Percentiles rank a stretch among this genome's conserved stretches.
These are phyloP conservation scores for Drosophila pseudoananassae DNA, from an alignment of 1,140 invertebrate genomes.

Conservation along the genomic window DNA sequence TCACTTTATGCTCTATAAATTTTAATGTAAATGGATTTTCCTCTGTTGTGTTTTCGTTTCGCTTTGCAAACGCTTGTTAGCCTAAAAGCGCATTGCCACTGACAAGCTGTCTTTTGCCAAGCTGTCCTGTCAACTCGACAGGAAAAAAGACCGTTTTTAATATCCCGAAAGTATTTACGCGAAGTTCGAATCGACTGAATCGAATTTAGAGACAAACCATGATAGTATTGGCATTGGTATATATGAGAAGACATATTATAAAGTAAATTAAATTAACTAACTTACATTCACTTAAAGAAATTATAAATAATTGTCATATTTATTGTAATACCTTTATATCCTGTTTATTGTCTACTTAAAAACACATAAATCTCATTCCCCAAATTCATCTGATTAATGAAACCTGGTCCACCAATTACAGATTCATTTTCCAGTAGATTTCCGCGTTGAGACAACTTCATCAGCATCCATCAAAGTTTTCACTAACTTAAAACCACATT, in stretches of 20 bases:
- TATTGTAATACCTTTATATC: too few species aligned
- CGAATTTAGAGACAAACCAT: constrained; percentile 5
- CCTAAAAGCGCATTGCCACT: constrained; percentile 79
- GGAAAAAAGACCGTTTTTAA: constrained; percentile 21
- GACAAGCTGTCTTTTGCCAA: constrained; percentile 76
- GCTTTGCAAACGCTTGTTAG: constrained; percentile 71
- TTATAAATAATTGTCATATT: too few species aligned
- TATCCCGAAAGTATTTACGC: constrained; percentile 16
- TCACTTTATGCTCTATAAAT: constrained; percentile 81
- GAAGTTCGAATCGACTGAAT: constrained; percentile 8
- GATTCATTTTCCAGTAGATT: constrained; percentile 26
- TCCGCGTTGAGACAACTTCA: constrained; percentile 30
- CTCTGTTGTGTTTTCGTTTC: constrained; percentile 47
- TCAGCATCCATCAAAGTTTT: constrained; percentile 55
- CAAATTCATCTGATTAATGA: constrained; percentile 14
- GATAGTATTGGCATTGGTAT: too few species aligned
- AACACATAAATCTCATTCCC: background rate
- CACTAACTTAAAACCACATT: constrained; percentile 80
- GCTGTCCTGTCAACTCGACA: constrained; percentile 35
- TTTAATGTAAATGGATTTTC: constrained; percentile 78
- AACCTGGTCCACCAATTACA: constrained; percentile 12
- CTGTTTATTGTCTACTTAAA: too few species aligned
- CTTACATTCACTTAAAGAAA: too few species aligned
- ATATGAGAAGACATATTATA: too few species aligned
- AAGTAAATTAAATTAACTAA: too few species aligned